Evolutionary conservation across 2,888 invertebrate species (phyloP).

Genomic region (Archips xylosteana): DNA sequence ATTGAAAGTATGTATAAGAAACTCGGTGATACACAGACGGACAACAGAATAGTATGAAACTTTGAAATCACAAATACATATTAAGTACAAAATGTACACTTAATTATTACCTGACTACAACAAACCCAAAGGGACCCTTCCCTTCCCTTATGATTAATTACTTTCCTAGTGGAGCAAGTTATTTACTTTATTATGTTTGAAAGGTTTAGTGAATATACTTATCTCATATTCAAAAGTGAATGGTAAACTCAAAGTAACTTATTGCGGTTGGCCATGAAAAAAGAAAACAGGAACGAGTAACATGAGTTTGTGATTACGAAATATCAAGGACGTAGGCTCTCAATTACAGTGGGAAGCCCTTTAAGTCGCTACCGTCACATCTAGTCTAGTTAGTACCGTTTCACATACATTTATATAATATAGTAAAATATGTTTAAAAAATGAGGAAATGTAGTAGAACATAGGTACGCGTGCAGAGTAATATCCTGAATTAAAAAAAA

Average conservation of each 20-base stretch:
- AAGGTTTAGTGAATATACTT: neutral
- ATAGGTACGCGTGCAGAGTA: too few relatives aligned
- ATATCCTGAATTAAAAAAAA: too few relatives aligned
- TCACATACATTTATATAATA: neutral
- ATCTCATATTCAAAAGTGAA: slow-evolving; percentile 13
- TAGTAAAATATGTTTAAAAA: too few relatives aligned
- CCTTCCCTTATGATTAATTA: too few relatives aligned
- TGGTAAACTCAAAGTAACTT: neutral
- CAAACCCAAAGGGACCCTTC: too few relatives aligned
- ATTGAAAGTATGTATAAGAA: too few relatives aligned
- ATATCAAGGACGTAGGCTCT: slow-evolving; percentile 61
- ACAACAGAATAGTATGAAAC: too few relatives aligned
- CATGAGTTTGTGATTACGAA: slow-evolving; percentile 57
- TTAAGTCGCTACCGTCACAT: slow-evolving; percentile 50
- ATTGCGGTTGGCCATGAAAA: slow-evolving; percentile 11
- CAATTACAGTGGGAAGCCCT: slow-evolving; percentile 61
- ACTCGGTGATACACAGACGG: too few relatives aligned
- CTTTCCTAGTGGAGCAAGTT: neutral
- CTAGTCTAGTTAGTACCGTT: slow-evolving; percentile 19
- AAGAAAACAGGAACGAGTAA: slow-evolving; percentile 13
- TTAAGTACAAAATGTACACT: neutral
- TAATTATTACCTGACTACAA: neutral
- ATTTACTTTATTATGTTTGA: neutral
- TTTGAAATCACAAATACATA: too few relatives aligned
- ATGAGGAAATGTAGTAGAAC: too few relatives aligned